Evolutionary conservation across 2,888 invertebrate species (phyloP).

Genomic region (Erpobdella octoculata): DNA sequence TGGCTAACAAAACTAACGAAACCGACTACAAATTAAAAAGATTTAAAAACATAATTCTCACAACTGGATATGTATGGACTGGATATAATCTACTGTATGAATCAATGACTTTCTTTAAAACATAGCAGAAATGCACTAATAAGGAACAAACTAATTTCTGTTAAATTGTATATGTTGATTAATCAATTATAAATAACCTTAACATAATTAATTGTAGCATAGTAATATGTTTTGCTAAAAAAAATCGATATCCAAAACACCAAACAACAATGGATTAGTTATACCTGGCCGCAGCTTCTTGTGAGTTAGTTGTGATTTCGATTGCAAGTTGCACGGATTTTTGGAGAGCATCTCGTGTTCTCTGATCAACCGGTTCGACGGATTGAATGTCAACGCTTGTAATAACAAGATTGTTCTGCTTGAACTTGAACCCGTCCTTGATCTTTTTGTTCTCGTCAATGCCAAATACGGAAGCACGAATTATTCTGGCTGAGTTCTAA

Average conservation of each 20-base stretch:
- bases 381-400: slow-evolving; percentile 56
- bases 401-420: slow-evolving; percentile 54
- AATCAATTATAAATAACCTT: neutral
- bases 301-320: slow-evolving; percentile 57
- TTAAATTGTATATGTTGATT: neutral
- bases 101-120: neutral
- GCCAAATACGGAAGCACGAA: slow-evolving; percentile 55
- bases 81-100: too few relatives aligned
- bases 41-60: too few relatives aligned
- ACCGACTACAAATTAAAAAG: too few relatives aligned
- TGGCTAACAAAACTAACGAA: too few relatives aligned
- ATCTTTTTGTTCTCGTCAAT: slow-evolving; percentile 51
- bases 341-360: slow-evolving; percentile 55
- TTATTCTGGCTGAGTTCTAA: slow-evolving; percentile 55
- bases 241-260: neutral
- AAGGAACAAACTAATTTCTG: neutral
- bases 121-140: too few relatives aligned
- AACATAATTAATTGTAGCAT: neutral
- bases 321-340: slow-evolving; percentile 57
- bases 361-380: slow-evolving; percentile 56
- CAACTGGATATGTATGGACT: too few relatives aligned
- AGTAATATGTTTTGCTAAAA: neutral
- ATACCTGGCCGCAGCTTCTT: slow-evolving; percentile 55
- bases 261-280: neutral
- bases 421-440: slow-evolving; percentile 51